Evolutionary conservation across 2,113 vertebrate genomes (phyloP).

Genomic region (Potamarius usumacintae): DNA sequence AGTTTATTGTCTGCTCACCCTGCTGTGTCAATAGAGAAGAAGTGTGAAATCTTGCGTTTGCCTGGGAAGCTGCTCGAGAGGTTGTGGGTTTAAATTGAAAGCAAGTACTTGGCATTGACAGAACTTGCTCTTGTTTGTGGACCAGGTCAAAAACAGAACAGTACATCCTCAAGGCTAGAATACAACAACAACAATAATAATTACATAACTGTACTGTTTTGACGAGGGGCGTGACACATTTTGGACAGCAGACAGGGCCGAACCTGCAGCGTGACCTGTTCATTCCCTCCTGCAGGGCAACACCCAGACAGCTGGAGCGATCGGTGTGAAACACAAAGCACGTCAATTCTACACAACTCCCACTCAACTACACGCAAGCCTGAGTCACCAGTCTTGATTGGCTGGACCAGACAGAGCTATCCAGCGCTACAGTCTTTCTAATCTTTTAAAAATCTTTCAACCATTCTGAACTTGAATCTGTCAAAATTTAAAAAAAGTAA

Average conservation of each 20-base stretch:
- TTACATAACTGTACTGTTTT: neutral
- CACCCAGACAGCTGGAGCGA: slow-evolving; percentile 50
- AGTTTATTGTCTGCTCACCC: slow-evolving; percentile 27
- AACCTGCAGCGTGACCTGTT: slow-evolving; percentile 13
- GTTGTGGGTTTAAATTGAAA: neutral
- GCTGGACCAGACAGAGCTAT: neutral
- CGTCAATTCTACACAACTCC: neutral
- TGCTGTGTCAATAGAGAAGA: slow-evolving; percentile 61
- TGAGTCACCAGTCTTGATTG: slow-evolving; percentile 29
- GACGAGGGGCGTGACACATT: slow-evolving; percentile 31
- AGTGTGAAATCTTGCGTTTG: slow-evolving; percentile 58
- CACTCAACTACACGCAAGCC: neutral
- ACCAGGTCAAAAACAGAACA: neutral
- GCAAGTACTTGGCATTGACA: neutral
- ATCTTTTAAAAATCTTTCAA: neutral
- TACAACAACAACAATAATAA: neutral
- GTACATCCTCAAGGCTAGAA: neutral
- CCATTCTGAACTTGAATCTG: too few relatives aligned
- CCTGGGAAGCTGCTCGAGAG: slow-evolving; percentile 6
- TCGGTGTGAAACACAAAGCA: slow-evolving; percentile 45
- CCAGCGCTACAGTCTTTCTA: too few relatives aligned
- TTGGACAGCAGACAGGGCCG: slow-evolving; percentile 17
- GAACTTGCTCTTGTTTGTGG: neutral
- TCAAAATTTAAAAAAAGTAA: too few relatives aligned
- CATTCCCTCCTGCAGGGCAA: slow-evolving; percentile 27